These are phyloP conservation scores for Latrodectus elegans DNA, from an alignment of 2,888 invertebrate species.

Conservation along the genomic window DNA sequence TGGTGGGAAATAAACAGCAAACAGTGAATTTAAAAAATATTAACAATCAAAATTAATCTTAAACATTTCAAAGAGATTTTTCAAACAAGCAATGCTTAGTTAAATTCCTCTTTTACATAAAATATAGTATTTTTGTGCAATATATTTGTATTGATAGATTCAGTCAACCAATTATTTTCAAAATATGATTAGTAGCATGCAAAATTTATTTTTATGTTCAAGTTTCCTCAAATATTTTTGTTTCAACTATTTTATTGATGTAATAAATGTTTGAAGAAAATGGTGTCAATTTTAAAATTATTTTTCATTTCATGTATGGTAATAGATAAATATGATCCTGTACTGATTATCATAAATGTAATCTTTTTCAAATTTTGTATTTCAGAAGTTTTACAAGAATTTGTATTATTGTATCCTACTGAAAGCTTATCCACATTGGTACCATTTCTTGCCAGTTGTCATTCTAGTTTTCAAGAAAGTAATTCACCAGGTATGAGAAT, in stretches of 20 bases:
- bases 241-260: background rate
- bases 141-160: no score
- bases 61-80: no score
- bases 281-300: background rate
- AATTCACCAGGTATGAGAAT: constrained; percentile 76
- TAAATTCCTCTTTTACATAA: no score
- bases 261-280: background rate
- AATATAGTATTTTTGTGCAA: no score
- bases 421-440: constrained; percentile 88
- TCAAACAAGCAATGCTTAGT: no score
- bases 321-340: background rate
- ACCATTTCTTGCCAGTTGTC: constrained; percentile 89
- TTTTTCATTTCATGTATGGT: background rate
- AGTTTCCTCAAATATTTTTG: no score
- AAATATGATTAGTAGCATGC: no score
- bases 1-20: no score
- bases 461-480: constrained; percentile 84
- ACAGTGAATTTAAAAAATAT: no score
- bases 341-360: background rate
- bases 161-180: no score
- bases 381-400: constrained; percentile 84
- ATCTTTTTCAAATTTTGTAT: constrained; percentile 55
- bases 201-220: no score
- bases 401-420: constrained; percentile 85
- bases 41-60: no score